phyloP scores from a whole-genome alignment of 2,113 vertebrate genomes.

The Neodontobutis hainanensis region DNA sequence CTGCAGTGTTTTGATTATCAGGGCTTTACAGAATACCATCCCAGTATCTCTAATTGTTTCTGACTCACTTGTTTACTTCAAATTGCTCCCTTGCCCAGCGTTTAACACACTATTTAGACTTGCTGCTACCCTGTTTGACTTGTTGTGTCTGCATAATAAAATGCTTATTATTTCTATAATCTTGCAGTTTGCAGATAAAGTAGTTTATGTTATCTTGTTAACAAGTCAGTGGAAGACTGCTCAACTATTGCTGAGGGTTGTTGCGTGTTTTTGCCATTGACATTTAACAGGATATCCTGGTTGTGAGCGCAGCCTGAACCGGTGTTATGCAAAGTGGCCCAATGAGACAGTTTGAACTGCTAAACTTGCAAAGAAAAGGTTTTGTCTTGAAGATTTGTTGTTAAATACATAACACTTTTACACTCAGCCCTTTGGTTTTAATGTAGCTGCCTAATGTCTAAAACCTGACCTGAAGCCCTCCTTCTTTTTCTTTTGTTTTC shows the following conservation, averaged over 20 bases:
- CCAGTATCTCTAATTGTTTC: constrained; percentile 53
- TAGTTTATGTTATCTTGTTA: background rate
- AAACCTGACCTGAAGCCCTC: constrained; percentile 27
- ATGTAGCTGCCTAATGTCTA: constrained; percentile 30
- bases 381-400: background rate
- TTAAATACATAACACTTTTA: background rate
- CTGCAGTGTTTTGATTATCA: constrained; percentile 49
- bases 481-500: constrained; percentile 42
- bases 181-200: background rate
- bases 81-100: constrained; percentile 34
- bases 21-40: constrained; percentile 35
- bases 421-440: constrained; percentile 37
- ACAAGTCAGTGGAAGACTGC: background rate
- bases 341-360: background rate
- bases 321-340: constrained; percentile 19
- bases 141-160: constrained; percentile 8
- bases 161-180: background rate
- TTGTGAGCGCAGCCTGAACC: constrained; percentile 36
- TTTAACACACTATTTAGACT: constrained; percentile 17
- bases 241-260: constrained; percentile 33
- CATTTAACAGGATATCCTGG: constrained; percentile 81
- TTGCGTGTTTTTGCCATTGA: constrained; percentile 28
- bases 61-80: constrained; percentile 63
- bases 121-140: constrained; percentile 1
- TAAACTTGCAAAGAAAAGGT: background rate